Evolutionary conservation across 2,797 vertebrate species (phyloP), one percentile per base, ranked within the genome.

Genomic region (Alfaro cultratus): DNA sequence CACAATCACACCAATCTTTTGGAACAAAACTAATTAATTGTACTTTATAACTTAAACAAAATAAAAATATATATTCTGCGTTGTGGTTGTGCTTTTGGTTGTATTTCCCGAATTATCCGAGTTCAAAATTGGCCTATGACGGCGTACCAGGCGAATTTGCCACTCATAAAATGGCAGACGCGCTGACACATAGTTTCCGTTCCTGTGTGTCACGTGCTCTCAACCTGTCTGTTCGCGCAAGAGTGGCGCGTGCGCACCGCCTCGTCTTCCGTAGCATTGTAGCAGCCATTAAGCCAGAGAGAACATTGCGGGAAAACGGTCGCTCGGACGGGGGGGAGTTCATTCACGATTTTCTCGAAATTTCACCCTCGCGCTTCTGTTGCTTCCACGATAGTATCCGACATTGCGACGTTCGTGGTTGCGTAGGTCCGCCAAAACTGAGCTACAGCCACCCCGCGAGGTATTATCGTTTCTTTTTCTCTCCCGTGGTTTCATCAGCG

Each of bases 181-280:
- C 1, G 21, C 0, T 6, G 64, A 41, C 36, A 2, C 9, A 18
- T 10, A 18, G 62, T 67, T 62, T 67, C 34, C 34, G 34, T 21
- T 39, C 64, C 7, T 53, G 1, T 0, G 0, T 0, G 68, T 88
- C 89, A 92, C 86, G 12, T 91, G 90, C 7, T 31, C 2, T 6
- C 16, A 1, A 5, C 34, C 0, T 0, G 12, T 1, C 1, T 39
- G 4, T 21, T 34, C 21, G 23, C 26, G 82, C 8, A 45, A 5
- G 57, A 9, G 0, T 0, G 6, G 81, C 93, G 89, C 93, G 86
- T 86, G 92, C 88, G 43, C 75, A 0, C 0, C 60, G 0, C 7
- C 26, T 2, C 8, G 31, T 77, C 49, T 90, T 90, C 91, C 86
- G 83, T 90, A 92, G 90, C 93, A 49, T 72, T 12, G 49, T 51